These are phyloP conservation scores for Clarias platycephalus DNA, from an alignment of 2,797 vertebrate species.

Conservation along the genomic window DNA sequence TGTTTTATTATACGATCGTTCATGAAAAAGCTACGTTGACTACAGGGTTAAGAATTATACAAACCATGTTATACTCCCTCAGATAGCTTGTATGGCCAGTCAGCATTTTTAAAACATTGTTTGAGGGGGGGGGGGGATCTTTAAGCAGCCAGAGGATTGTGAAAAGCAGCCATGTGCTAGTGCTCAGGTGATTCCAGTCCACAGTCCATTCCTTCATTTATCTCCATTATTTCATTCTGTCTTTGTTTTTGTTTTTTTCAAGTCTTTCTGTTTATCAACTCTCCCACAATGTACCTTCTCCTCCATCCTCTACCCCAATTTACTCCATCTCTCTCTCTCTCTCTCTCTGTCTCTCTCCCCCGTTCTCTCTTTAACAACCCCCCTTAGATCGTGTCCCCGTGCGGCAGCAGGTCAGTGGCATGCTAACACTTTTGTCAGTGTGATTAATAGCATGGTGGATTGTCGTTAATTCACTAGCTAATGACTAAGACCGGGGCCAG, in stretches of 20 bases:
- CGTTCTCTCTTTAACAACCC: slow-evolving; percentile 56
- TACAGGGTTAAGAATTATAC: not conserved
- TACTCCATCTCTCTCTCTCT: not conserved
- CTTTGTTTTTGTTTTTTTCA: not conserved
- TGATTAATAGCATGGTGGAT: slow-evolving; percentile 96
- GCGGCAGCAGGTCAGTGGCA: slow-evolving; percentile 80
- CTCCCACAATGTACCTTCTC: slow-evolving; percentile 36
- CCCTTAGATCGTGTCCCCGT: slow-evolving; percentile 69
- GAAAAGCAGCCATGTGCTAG: slow-evolving; percentile 28
- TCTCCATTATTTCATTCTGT: slow-evolving; percentile 38
- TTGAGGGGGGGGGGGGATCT: not conserved
- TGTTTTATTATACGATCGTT: not conserved
- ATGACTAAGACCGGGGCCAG: slow-evolving; percentile 88
- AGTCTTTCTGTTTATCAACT: slow-evolving; percentile 36
- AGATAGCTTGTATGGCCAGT: slow-evolving; percentile 3
- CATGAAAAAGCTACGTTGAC: not conserved
- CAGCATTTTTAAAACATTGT: not conserved
- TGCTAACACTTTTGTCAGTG: slow-evolving; percentile 95
- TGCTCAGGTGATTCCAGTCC: slow-evolving; percentile 30
- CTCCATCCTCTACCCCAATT: slow-evolving; percentile 40
- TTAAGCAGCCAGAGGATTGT: slow-evolving; percentile 13
- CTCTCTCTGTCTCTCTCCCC: slow-evolving; percentile 34
- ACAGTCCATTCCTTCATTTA: slow-evolving; percentile 17
- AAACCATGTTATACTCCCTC: not conserved
- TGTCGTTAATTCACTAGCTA: slow-evolving; percentile 99